These are phyloP conservation scores for Eubasilissa regina DNA, from an alignment of 1,140 invertebrate species.

Conservation along the genomic window DNA sequence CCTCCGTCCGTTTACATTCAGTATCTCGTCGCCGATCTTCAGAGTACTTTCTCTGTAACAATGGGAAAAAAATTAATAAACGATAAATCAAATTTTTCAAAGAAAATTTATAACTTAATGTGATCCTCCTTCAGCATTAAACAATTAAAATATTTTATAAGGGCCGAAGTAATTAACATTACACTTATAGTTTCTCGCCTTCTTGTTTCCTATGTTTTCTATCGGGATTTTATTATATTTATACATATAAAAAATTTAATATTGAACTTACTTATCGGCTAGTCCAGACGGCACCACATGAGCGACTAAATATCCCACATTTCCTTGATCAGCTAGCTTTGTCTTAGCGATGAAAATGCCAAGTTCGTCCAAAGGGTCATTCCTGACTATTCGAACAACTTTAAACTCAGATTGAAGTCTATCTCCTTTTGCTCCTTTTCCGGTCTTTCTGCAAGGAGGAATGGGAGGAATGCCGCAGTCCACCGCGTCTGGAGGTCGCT, in stretches of 20 bases:
- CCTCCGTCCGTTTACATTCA: constrained; percentile 86
- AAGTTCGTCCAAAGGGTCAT: constrained; percentile 79
- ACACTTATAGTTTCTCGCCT: no score
- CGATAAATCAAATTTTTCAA: neutral
- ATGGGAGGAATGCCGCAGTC: constrained; percentile 69
- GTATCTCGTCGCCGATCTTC: constrained; percentile 85
- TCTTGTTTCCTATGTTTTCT: no score
- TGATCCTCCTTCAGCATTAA: no score
- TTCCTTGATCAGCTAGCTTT: constrained; percentile 76
- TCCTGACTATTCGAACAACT: constrained; percentile 80
- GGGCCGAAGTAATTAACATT: no score
- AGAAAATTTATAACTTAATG: neutral
- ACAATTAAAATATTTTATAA: no score
- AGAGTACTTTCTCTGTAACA: constrained; percentile 81
- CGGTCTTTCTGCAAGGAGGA: constrained; percentile 69
- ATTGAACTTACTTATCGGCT: constrained; percentile 79
- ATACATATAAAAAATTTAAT: neutral
- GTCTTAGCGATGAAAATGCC: constrained; percentile 90
- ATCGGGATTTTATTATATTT: neutral
- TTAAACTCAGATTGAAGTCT: constrained; percentile 71
- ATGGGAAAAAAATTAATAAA: neutral
- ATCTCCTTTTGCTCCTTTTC: constrained; percentile 66
- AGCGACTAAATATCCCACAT: constrained; percentile 86
- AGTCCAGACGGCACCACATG: constrained; percentile 85
- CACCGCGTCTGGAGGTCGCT: constrained; percentile 65